A percentile compares a stretch with the other conserved stretches of the same genome.
Conservation (phyloP, 37 sponge, comb jelly and placozoan species). For the Theonella swinhoei region DNA sequence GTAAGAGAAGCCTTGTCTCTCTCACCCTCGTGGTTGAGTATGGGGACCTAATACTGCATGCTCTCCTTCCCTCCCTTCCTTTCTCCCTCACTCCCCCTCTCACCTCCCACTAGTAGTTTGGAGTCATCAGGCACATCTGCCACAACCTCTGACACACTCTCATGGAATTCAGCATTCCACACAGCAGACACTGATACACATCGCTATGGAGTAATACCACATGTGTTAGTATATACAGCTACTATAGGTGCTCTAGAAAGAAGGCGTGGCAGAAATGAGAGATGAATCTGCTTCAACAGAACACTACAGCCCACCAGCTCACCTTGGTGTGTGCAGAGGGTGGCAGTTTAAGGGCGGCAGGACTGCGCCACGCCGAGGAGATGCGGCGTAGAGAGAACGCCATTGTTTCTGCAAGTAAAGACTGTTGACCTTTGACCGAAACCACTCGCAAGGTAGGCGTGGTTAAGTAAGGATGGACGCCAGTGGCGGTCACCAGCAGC, state of each 20-base stretch:
- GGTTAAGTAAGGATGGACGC: constrained; percentile 5
- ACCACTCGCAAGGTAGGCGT: neutral
- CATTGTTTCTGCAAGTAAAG: too few species aligned
- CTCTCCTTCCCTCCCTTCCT: too few species aligned
- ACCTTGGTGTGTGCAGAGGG: too few species aligned
- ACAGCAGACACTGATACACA: neutral
- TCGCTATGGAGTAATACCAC: constrained; percentile 11
- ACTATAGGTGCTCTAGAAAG: neutral
- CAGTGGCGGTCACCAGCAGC: constrained; percentile 1
- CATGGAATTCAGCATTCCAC: constrained; percentile 59
- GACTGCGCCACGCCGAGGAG: too few species aligned
- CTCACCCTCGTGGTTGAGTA: neutral
- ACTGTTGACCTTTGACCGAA: neutral
- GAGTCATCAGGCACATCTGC: constrained; percentile 74
- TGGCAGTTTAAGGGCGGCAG: too few species aligned
- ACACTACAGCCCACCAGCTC: too few species aligned
- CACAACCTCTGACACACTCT: constrained; percentile 65
- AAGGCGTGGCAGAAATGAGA: neutral
- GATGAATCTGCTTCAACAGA: too few species aligned
- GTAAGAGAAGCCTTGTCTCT: neutral
- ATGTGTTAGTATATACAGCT: too few species aligned
- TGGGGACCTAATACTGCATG: too few species aligned
- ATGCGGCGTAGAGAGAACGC: too few species aligned
- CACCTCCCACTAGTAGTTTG: constrained; percentile 88
- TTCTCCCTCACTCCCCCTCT: too few species aligned